phyloP scores from a whole-genome alignment of 2,113 vertebrate species.

The Cricetomys ansorgei region DNA sequence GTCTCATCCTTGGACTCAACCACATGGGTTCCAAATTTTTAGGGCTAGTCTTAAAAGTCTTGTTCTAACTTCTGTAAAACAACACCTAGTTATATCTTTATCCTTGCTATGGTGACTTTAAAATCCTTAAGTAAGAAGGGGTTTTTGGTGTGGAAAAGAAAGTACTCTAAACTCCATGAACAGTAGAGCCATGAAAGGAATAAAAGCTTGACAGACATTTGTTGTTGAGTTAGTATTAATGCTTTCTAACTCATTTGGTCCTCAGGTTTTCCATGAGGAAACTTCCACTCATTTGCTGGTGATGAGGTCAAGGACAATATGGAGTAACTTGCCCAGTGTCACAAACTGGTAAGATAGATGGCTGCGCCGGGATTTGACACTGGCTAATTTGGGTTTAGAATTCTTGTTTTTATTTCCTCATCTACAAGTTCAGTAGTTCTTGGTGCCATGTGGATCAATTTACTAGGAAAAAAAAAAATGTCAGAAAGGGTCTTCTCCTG shows the following conservation, averaged over 20 bases:
- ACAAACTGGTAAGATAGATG: not conserved
- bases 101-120: not conserved
- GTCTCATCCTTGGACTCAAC: not conserved
- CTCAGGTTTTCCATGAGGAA: not conserved
- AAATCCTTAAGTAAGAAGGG: not conserved
- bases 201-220: not conserved
- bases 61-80: not conserved
- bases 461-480: not conserved
- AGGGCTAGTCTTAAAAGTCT: not conserved
- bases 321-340: not conserved
- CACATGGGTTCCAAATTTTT: not conserved
- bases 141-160: conserved; percentile 2
- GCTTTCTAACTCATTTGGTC: not conserved
- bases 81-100: not conserved
- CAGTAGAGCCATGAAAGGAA: not conserved
- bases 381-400: not conserved
- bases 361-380: conserved; percentile 8
- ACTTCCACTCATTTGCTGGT: not conserved
- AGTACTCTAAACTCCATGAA: not conserved
- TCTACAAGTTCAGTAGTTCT: not conserved
- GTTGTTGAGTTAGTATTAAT: not conserved
- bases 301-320: not conserved
- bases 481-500: not conserved
- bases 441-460: not conserved
- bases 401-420: conserved; percentile 1